phyloP scores from a whole-genome alignment of 2,113 vertebrate species.

The Nerophis ophidion region DNA sequence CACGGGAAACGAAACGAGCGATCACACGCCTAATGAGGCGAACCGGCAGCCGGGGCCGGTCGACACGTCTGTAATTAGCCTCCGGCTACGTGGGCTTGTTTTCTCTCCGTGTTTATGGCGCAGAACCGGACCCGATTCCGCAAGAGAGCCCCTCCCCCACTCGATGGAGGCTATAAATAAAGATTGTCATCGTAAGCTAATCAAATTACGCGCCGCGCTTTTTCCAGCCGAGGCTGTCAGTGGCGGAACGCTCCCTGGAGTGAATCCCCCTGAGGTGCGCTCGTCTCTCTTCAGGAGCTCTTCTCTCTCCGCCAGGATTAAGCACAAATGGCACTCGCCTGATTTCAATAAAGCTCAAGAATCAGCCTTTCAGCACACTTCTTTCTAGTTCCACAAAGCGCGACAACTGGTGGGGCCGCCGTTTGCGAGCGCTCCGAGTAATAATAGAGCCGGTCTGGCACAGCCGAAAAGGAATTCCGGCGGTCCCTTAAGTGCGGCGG shows the following conservation, averaged over 20 bases:
- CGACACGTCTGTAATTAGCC: slow-evolving; percentile 56
- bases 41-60: slow-evolving; percentile 43
- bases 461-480: slow-evolving; percentile 59
- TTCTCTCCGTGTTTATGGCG: slow-evolving; percentile 51
- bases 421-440: slow-evolving; percentile 55
- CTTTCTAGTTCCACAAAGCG: slow-evolving; percentile 67
- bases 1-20: slow-evolving; percentile 43
- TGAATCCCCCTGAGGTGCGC: slow-evolving; percentile 73
- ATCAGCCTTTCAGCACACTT: slow-evolving; percentile 72
- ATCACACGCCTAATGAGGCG: slow-evolving; percentile 62
- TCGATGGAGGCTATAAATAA: slow-evolving; percentile 71
- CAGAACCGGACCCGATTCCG: slow-evolving; percentile 44
- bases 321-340: slow-evolving; percentile 73
- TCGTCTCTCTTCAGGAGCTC: slow-evolving; percentile 71
- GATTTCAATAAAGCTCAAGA: slow-evolving; percentile 70
- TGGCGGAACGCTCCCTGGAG: slow-evolving; percentile 54
- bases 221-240: slow-evolving; percentile 67
- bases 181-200: slow-evolving; percentile 74
- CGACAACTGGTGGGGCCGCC: slow-evolving; percentile 41
- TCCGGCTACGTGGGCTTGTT: slow-evolving; percentile 41
- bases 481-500: slow-evolving; percentile 44
- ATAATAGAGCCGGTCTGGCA: slow-evolving; percentile 57
- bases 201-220: slow-evolving; percentile 69
- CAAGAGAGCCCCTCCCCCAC: slow-evolving; percentile 43
- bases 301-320: slow-evolving; percentile 69